phyloP scores from a whole-genome alignment of 2,888 invertebrate species.

The Sceliomorpha sp. region DNA sequence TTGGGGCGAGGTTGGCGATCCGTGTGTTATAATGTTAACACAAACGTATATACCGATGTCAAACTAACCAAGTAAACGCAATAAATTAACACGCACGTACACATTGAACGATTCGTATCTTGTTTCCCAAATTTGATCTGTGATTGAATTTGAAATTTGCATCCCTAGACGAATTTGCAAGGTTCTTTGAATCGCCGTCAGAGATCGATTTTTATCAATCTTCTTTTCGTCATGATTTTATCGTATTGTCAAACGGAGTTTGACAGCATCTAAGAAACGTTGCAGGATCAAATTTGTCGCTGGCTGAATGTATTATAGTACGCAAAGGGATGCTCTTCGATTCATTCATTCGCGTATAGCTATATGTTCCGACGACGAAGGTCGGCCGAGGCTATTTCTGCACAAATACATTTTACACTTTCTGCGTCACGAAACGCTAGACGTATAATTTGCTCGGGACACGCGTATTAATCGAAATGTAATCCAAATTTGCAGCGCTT shows the following conservation, averaged over 20 bases:
- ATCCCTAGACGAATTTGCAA: too few relatives aligned
- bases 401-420: conserved; percentile 55
- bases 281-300: not conserved
- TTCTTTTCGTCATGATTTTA: too few relatives aligned
- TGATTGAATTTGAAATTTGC: too few relatives aligned
- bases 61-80: not conserved
- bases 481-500: too few relatives aligned
- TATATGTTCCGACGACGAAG: conserved; percentile 53
- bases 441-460: conserved; percentile 5
- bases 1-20: conserved; percentile 26
- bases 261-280: too few relatives aligned
- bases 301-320: not conserved
- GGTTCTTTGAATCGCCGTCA: too few relatives aligned
- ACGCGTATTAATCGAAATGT: not conserved
- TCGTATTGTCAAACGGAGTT: too few relatives aligned
- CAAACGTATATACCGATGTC: conserved; percentile 39
- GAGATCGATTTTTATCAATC: too few relatives aligned
- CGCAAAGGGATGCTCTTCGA: conserved; percentile 4
- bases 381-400: conserved; percentile 58
- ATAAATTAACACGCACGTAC: too few relatives aligned
- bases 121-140: too few relatives aligned
- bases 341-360: conserved; percentile 26
- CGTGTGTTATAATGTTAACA: conserved; percentile 23
- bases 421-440: conserved; percentile 36
- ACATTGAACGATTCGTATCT: too few relatives aligned